Evolutionary conservation across 2,113 vertebrate genomes (phyloP).

Genomic region (Erpornis zantholeuca): DNA sequence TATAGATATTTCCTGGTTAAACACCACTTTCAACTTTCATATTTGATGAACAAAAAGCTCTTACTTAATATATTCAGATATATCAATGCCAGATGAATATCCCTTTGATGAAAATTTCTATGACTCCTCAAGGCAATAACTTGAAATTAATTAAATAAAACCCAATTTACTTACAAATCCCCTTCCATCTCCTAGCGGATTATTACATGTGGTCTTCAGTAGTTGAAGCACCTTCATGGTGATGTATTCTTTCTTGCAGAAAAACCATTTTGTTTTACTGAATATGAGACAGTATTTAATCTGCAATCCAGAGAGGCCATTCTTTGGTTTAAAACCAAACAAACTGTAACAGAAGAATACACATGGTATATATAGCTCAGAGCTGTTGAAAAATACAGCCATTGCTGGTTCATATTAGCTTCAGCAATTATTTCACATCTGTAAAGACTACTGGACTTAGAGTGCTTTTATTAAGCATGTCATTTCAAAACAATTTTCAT

Average conservation of each 20-base stretch:
- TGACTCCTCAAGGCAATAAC: conserved; percentile 6
- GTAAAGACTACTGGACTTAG: background rate
- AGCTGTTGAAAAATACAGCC: background rate
- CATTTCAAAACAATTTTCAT: background rate
- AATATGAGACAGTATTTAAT: background rate
- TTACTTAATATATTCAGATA: background rate
- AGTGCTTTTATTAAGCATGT: background rate
- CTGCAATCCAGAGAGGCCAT: background rate
- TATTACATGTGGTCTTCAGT: background rate
- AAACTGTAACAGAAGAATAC: background rate
- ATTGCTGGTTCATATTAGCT: conserved; percentile 6
- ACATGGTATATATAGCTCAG: background rate
- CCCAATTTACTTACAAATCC: background rate
- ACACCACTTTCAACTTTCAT: background rate
- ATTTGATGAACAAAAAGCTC: background rate
- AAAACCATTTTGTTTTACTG: background rate
- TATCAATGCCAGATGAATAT: background rate
- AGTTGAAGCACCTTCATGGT: background rate
- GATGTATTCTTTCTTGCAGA: background rate
- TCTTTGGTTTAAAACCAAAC: background rate
- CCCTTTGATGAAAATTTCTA: background rate
- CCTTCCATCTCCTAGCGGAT: background rate
- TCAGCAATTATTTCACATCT: background rate
- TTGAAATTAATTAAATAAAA: conserved; percentile 6
- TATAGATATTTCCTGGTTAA: background rate